Conservation (phyloP, 2,888 invertebrate species). For the Lampropteryx suffumata region DNA sequence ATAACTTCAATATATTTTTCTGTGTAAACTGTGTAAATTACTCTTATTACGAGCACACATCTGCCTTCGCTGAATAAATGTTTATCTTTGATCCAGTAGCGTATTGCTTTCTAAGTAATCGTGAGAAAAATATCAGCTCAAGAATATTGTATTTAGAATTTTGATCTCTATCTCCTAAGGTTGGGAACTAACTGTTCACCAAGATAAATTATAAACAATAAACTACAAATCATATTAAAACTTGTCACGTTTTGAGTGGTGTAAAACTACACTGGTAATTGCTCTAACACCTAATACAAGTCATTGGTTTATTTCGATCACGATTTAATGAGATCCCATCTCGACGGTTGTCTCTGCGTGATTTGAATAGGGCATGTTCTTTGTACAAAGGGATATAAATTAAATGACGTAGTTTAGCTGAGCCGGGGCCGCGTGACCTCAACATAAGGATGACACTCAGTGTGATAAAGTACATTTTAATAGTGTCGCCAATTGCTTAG, state of each 20-base stretch:
- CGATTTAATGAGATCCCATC: constrained; percentile 34
- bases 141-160: constrained; percentile 32
- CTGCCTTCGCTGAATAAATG: constrained; percentile 42
- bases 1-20: constrained; percentile 39
- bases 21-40: constrained; percentile 36
- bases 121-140: constrained; percentile 44
- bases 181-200: constrained; percentile 16
- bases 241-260: constrained; percentile 38
- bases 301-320: constrained; percentile 33
- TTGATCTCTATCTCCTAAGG: constrained; percentile 33
- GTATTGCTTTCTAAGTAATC: constrained; percentile 49
- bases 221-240: constrained; percentile 44
- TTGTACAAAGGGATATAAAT: constrained; percentile 48
- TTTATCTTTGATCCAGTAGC: constrained; percentile 42
- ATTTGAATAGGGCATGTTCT: constrained; percentile 38
- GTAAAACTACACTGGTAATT: constrained; percentile 37
- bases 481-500: constrained; percentile 21
- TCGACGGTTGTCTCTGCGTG: constrained; percentile 28
- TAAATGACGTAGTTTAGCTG: constrained; percentile 39
- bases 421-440: constrained; percentile 38
- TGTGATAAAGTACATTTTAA: constrained; percentile 31
- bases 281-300: constrained; percentile 30
- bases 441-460: constrained; percentile 38
- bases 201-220: constrained; percentile 38
- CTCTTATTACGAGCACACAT: constrained; percentile 33